Conservation (phyloP, 2,888 invertebrate species). For the Autographa pulchrina region DNA sequence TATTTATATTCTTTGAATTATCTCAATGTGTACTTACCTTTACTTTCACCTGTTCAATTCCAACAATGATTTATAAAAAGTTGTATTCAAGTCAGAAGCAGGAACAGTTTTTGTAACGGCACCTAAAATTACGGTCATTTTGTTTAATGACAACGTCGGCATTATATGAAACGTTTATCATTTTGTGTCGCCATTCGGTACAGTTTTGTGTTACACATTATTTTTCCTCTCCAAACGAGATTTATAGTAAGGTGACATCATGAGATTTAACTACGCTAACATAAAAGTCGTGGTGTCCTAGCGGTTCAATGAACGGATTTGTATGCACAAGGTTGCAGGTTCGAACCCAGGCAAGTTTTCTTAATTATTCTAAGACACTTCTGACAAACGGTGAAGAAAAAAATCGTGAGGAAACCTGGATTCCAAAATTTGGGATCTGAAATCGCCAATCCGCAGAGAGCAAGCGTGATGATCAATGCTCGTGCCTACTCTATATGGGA, state of each 20-base stretch:
- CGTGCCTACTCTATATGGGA: too few species aligned
- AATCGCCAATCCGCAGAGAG: too few species aligned
- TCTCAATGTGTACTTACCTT: conserved; percentile 30
- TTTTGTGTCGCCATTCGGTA: conserved; percentile 55
- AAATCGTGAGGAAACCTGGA: too few species aligned
- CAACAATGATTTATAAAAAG: conserved; percentile 49
- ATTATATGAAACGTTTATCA: conserved; percentile 55
- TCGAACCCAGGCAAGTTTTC: too few species aligned
- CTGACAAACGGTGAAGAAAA: too few species aligned
- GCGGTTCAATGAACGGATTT: too few species aligned
- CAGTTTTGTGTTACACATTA: conserved; percentile 50
- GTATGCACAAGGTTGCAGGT: too few species aligned
- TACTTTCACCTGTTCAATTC: conserved; percentile 54
- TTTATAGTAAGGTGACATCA: conserved; percentile 39
- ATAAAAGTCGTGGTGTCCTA: too few species aligned
- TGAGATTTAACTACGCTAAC: conserved; percentile 22
- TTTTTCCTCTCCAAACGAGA: conserved; percentile 51
- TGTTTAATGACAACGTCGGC: conserved; percentile 62
- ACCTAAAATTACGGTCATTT: conserved; percentile 63
- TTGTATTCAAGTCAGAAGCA: conserved; percentile 49
- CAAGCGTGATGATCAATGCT: too few species aligned
- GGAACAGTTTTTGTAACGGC: conserved; percentile 68
- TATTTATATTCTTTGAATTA: not conserved
- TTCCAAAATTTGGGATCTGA: too few species aligned
- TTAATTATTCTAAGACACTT: too few species aligned